phyloP scores from a whole-genome alignment of 2,113 vertebrate genomes.

The Sceloporus tristichus region DNA sequence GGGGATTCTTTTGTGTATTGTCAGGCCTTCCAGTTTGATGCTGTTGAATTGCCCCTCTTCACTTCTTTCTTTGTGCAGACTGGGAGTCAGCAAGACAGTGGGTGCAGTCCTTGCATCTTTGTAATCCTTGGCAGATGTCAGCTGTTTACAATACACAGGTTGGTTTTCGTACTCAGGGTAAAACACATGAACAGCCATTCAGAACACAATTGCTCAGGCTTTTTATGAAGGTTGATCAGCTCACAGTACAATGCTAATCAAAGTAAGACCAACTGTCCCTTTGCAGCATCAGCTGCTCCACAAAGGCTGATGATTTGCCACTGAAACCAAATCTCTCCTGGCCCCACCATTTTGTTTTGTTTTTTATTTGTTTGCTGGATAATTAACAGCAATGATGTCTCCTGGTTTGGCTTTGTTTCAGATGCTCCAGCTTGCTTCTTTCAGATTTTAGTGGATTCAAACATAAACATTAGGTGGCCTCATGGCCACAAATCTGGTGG shows the following conservation, averaged over 20 bases:
- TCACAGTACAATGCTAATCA: constrained; percentile 60
- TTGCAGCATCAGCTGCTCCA: constrained; percentile 73
- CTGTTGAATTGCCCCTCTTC: constrained; percentile 23
- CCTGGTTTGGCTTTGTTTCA: constrained; percentile 71
- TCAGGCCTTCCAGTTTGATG: constrained; percentile 37
- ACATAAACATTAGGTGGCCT: constrained; percentile 65
- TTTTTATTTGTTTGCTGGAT: constrained; percentile 66
- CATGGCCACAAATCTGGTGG: constrained; percentile 59
- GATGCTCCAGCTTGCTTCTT: constrained; percentile 67
- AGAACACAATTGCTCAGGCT: constrained; percentile 70
- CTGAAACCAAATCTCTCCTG: constrained; percentile 52
- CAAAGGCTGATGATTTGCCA: constrained; percentile 61
- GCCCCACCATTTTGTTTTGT: constrained; percentile 8
- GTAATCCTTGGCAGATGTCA: constrained; percentile 71
- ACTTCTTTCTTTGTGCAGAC: constrained; percentile 44
- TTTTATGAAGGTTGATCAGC: constrained; percentile 63
- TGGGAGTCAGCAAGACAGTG: constrained; percentile 49
- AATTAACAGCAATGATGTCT: constrained; percentile 74
- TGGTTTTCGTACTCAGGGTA: constrained; percentile 70
- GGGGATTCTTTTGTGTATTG: constrained; percentile 7
- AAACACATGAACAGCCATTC: constrained; percentile 60
- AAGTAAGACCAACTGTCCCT: constrained; percentile 73
- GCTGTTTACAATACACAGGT: constrained; percentile 69
- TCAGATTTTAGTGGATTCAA: constrained; percentile 64
- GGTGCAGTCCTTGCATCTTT: constrained; percentile 15